A percentile compares a stretch with the other conserved stretches of the same genome.
Conservation (phyloP, 2,797 vertebrate species). For the Choloepus didactylus region DNA sequence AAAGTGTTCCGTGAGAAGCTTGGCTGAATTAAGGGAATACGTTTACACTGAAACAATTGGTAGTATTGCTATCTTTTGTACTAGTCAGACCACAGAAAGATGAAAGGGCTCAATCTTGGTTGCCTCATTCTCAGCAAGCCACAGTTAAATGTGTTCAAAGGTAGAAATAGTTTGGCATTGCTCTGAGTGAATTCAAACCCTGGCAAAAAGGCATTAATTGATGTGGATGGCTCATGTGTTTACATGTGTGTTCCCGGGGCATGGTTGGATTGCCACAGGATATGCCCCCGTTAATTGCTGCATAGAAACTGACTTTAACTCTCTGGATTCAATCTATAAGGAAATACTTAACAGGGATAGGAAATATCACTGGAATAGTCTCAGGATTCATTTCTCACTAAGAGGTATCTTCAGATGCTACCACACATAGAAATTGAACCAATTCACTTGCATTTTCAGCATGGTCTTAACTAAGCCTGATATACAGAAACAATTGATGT, state of each 20-base stretch:
- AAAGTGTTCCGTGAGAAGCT: fast-evolving
- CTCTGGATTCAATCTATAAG: background rate
- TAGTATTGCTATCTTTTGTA: background rate
- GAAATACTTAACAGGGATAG: background rate
- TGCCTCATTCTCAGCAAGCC: background rate
- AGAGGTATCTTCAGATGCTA: background rate
- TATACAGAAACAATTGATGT: background rate
- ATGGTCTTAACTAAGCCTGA: background rate
- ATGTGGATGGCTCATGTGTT: background rate
- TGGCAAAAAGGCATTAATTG: background rate
- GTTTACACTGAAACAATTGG: background rate
- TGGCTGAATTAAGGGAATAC: background rate
- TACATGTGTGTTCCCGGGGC: background rate
- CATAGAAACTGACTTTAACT: background rate
- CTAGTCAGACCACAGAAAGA: background rate
- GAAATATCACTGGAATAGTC: background rate
- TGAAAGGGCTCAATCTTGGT: background rate
- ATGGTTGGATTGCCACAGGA: background rate
- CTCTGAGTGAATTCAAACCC: background rate
- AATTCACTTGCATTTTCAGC: background rate
- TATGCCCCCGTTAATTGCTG: too few relatives aligned
- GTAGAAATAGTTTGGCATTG: background rate
- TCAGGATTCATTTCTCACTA: background rate
- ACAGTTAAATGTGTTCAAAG: background rate
- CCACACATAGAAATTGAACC: background rate